phyloP scores from a whole-genome alignment of 1,140 invertebrate species.

The Drosophila pandora region DNA sequence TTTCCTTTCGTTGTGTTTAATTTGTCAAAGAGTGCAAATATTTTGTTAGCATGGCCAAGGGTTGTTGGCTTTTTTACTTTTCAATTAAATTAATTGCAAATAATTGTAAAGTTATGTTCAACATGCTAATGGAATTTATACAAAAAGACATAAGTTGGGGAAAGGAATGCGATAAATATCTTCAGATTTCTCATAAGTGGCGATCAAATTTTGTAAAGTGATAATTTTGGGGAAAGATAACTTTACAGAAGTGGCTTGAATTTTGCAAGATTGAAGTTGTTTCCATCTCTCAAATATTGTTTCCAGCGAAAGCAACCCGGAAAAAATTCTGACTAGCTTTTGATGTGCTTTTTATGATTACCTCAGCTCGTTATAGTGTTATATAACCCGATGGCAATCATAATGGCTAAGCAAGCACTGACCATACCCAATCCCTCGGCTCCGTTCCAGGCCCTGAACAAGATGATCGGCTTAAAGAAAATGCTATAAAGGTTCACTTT shows the following conservation, averaged over 20 bases:
- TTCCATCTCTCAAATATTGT: too few relatives aligned
- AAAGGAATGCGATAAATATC: constrained; percentile 9
- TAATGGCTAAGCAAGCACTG: constrained; percentile 21
- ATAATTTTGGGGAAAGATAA: not conserved
- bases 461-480: constrained; percentile 34
- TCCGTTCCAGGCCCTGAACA: constrained; percentile 46
- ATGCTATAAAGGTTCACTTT: constrained; percentile 49
- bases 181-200: constrained; percentile 1
- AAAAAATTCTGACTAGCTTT: constrained; percentile 24
- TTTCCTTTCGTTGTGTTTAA: constrained; percentile 53
- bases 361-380: constrained; percentile 30
- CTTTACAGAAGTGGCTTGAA: not conserved
- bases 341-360: constrained; percentile 21
- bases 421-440: constrained; percentile 50
- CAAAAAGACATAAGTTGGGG: not conserved
- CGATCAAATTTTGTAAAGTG: not conserved
- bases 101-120: constrained; percentile 47
- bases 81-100: constrained; percentile 55
- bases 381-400: constrained; percentile 38
- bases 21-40: constrained; percentile 58
- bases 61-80: constrained; percentile 19
- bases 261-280: not conserved
- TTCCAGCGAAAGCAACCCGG: constrained; percentile 5
- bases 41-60: constrained; percentile 23
- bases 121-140: constrained; percentile 29